Evolutionary conservation across 2,888 invertebrate species (phyloP), one percentile per base, ranked within the genome.

Genomic region (Ashinkailepas kermadecensis): DNA sequence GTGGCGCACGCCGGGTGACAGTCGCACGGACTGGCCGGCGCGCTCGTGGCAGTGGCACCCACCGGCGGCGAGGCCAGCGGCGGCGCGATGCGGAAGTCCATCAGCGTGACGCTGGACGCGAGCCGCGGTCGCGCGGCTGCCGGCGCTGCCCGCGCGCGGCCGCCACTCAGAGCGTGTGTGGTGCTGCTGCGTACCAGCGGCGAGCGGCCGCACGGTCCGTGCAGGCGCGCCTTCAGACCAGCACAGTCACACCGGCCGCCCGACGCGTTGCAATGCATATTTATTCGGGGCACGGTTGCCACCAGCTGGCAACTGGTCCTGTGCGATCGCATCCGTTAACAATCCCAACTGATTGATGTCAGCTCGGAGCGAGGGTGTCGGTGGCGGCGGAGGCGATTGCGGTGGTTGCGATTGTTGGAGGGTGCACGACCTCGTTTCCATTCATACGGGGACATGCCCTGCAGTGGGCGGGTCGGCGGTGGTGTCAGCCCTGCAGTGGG

Each of bases 1-100:
- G 21, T 15, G 15, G 25, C 12, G 67, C 10, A 15, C 39, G 15
- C 21, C 56, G 56, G 21, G 8, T 56, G 74, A 56, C 74, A 18
- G 74, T 74, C 74, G 74, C 54, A 54, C 18, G 74, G 74, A 56
- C 74, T 74, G 74, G 74, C 74, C 74, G 74, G 74, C 54, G 74
- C 74, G 74, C 74, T 74, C 54, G 74, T 56, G 3, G 74, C 74
- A 4, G 74, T 56, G 3, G 74, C 74, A 4, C 74, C 74, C 18
- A 56, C 56, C 74, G 74, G 74, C 9, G 65, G 65, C 65, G 21
- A 54, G 54, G 54, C 18, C 74, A 54, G 74, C 15, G 74, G 74
- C 21, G 54, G 12, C 56, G 56, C 54, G 54, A 54, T 56, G 56
- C 74, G 56, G 21, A 74, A 74, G 54, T 74, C 74, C 74, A 74